Evolutionary conservation across 1,140 invertebrate genomes (phyloP).

Genomic region (Choristoneura fumiferana): DNA sequence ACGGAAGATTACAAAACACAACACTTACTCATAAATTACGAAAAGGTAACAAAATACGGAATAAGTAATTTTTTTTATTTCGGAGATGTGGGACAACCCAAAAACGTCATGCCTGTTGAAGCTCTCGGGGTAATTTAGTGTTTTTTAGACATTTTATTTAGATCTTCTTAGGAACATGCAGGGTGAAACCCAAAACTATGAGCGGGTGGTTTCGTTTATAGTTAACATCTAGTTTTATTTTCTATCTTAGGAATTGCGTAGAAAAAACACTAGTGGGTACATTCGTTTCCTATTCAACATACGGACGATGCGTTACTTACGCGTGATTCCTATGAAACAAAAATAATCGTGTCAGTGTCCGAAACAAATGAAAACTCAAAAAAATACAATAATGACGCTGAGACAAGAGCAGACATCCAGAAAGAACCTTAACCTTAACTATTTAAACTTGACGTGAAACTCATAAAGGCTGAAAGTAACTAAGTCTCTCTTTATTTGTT

Average conservation of each 20-base stretch:
- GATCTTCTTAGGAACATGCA: slow-evolving; percentile 40
- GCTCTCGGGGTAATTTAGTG: neutral
- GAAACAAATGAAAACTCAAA: slow-evolving; percentile 42
- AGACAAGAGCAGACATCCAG: neutral
- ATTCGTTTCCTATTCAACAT: slow-evolving; percentile 63
- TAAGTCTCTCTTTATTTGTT: too few species aligned
- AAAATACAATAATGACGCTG: neutral
- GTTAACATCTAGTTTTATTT: slow-evolving; percentile 6
- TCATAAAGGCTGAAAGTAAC: too few species aligned
- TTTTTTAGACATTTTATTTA: too few species aligned
- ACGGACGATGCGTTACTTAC: slow-evolving; percentile 73
- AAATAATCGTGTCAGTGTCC: slow-evolving; percentile 65
- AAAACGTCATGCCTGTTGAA: slow-evolving; percentile 5
- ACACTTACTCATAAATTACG: slow-evolving; percentile 39
- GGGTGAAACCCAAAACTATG: slow-evolving; percentile 39
- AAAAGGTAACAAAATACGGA: slow-evolving; percentile 27
- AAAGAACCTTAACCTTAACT: too few species aligned
- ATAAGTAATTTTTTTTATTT: slow-evolving; percentile 23
- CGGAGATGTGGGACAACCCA: slow-evolving; percentile 25
- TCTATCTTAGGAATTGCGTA: slow-evolving; percentile 28
- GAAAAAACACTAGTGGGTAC: slow-evolving; percentile 59
- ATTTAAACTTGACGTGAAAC: too few species aligned
- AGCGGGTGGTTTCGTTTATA: neutral
- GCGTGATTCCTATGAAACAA: slow-evolving; percentile 79
- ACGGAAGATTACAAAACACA: slow-evolving; percentile 49